These are phyloP conservation scores for Drosophila mojavensis DNA, from an alignment of 1,140 invertebrate species.

Conservation along the genomic window DNA sequence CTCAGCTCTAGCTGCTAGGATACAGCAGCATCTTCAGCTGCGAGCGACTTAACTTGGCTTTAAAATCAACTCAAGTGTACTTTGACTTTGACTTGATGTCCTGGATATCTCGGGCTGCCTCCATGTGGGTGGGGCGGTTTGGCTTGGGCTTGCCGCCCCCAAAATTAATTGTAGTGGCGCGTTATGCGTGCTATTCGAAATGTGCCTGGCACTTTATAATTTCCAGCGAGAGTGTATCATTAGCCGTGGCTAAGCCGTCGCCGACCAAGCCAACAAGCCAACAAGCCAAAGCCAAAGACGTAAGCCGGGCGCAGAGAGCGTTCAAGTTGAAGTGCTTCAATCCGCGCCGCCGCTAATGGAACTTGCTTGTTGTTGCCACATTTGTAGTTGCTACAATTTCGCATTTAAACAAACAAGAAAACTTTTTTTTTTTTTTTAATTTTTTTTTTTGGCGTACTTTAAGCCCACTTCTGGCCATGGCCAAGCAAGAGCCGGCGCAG, in stretches of 20 bases:
- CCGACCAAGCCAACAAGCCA: neutral
- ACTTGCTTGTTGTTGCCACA: constrained; percentile 61
- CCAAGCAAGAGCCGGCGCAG: neutral
- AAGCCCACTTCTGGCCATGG: constrained; percentile 8
- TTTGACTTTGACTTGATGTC: constrained; percentile 12
- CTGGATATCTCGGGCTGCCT: neutral
- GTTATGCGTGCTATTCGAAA: constrained; percentile 48
- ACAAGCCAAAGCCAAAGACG: constrained; percentile 12
- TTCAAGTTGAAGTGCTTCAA: constrained; percentile 31
- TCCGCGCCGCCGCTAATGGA: constrained; percentile 65
- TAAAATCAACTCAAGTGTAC: constrained; percentile 68
- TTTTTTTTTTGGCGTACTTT: constrained; percentile 27
- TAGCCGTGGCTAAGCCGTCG: constrained; percentile 50
- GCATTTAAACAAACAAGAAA: constrained; percentile 37
- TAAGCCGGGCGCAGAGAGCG: constrained; percentile 22
- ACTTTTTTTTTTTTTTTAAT: constrained; percentile 12
- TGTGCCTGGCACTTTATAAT: constrained; percentile 62
- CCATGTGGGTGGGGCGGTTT: neutral
- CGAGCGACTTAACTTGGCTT: constrained; percentile 70
- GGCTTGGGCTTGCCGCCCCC: constrained; percentile 30
- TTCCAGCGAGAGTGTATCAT: constrained; percentile 63
- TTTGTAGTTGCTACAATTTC: constrained; percentile 50
- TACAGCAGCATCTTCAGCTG: constrained; percentile 55
- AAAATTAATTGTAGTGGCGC: constrained; percentile 76
- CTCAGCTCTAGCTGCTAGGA: constrained; percentile 58